Conservation (phyloP, 2,797 vertebrate species). For the Chaetophractus vellerosus region DNA sequence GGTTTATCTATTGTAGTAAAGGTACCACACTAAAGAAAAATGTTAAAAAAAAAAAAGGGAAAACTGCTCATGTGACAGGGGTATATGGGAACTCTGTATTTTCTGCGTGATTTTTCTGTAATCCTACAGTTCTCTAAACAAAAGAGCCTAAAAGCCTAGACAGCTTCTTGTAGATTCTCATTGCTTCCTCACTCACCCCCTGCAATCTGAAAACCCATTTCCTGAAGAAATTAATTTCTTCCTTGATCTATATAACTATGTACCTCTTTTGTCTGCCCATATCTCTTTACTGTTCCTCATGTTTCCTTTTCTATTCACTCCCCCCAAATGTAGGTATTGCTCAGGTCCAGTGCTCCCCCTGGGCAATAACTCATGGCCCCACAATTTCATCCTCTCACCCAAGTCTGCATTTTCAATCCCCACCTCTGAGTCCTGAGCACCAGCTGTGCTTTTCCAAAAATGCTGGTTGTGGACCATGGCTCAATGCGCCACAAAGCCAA, state of each 20-base stretch:
- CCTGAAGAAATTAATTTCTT: neutral
- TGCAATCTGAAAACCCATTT: neutral
- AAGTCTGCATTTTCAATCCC: neutral
- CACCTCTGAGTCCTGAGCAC: neutral
- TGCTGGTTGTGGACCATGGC: neutral
- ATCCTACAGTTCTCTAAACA: no score
- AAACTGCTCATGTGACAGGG: no score
- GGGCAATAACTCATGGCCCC: neutral
- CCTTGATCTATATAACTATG: no score
- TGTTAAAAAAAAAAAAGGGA: no score
- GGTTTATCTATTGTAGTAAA: no score
- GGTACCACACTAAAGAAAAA: no score
- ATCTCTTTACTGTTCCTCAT: neutral
- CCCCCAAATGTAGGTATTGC: neutral
- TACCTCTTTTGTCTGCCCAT: neutral
- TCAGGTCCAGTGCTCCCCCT: rapidly evolving
- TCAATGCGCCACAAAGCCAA: neutral
- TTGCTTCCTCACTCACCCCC: neutral
- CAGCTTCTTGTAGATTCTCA: neutral
- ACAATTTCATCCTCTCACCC: neutral
- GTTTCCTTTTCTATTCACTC: neutral
- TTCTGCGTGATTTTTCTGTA: no score
- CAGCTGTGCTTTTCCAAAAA: conserved; percentile 26
- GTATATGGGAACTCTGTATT: no score
- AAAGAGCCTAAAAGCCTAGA: neutral